Evolutionary conservation across 2,888 invertebrate genomes (phyloP).

Genomic region (Ecdyonurus torrentis): DNA sequence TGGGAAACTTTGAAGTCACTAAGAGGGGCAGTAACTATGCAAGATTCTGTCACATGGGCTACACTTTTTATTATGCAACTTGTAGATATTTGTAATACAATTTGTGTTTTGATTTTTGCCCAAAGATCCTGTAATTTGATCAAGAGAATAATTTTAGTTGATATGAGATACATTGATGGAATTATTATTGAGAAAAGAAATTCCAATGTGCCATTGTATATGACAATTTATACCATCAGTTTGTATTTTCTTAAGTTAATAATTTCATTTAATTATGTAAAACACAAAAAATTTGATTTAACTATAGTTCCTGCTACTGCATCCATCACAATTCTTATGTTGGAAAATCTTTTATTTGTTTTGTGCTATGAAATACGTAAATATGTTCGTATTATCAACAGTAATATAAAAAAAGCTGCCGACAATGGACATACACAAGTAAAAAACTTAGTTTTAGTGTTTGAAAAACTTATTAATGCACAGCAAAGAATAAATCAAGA

Average conservation of each 20-base stretch:
- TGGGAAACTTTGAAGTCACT: too few relatives aligned
- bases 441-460: neutral
- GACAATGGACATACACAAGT: neutral
- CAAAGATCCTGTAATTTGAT: neutral
- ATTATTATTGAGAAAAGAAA: too few relatives aligned
- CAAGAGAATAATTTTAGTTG: neutral
- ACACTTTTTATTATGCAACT: neutral
- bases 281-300: too few relatives aligned
- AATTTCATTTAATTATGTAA: too few relatives aligned
- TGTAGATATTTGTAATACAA: neutral
- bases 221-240: too few relatives aligned
- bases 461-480: neutral
- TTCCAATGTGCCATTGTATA: too few relatives aligned
- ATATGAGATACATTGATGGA: too few relatives aligned
- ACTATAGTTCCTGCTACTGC: neutral
- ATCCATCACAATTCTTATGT: neutral
- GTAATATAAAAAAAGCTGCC: neutral
- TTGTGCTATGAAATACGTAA: neutral
- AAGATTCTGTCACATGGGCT: too few relatives aligned
- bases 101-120: neutral
- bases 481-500: neutral
- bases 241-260: too few relatives aligned
- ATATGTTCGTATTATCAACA: neutral
- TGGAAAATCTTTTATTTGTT: neutral
- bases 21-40: too few relatives aligned